phyloP scores from a whole-genome alignment of 1,140 invertebrate genomes.

The Gryon sp. region DNA sequence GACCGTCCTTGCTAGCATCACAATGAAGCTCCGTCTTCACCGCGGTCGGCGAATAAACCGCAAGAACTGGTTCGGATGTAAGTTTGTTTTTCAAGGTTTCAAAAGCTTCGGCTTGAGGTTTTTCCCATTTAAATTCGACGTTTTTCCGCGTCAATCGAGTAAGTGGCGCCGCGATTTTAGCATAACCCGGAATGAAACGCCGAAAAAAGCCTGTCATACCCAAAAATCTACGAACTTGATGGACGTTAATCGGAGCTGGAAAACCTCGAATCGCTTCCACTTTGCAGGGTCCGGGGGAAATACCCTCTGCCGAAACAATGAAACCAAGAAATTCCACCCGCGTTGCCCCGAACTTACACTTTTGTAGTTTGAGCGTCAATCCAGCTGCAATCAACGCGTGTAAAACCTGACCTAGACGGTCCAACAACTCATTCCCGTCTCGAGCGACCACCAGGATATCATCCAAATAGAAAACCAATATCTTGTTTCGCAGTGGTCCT shows the following conservation, averaged over 20 bases:
- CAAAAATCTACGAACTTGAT: too few relatives aligned
- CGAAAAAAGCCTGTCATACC: too few relatives aligned
- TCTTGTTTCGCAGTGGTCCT: neutral
- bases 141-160: too few relatives aligned
- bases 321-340: conserved; percentile 65
- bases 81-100: too few relatives aligned
- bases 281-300: conserved; percentile 64
- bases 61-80: too few relatives aligned
- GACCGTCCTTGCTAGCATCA: conserved; percentile 59
- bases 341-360: conserved; percentile 26
- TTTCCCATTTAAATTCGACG: too few relatives aligned
- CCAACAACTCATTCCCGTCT: conserved; percentile 11
- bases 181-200: too few relatives aligned
- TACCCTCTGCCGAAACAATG: conserved; percentile 53
- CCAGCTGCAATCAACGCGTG: conserved; percentile 41
- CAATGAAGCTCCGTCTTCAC: conserved; percentile 63
- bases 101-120: too few relatives aligned
- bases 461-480: neutral
- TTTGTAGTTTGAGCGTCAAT: conserved; percentile 22
- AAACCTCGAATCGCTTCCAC: too few relatives aligned
- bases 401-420: conserved; percentile 40
- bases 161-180: too few relatives aligned
- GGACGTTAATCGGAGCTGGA: too few relatives aligned
- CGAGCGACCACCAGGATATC: conserved; percentile 1
- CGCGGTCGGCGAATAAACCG: conserved; percentile 66